Base-by-base conservation (phyloP, 2,888 invertebrate species). In the Ypsolopha sequella region DNA sequence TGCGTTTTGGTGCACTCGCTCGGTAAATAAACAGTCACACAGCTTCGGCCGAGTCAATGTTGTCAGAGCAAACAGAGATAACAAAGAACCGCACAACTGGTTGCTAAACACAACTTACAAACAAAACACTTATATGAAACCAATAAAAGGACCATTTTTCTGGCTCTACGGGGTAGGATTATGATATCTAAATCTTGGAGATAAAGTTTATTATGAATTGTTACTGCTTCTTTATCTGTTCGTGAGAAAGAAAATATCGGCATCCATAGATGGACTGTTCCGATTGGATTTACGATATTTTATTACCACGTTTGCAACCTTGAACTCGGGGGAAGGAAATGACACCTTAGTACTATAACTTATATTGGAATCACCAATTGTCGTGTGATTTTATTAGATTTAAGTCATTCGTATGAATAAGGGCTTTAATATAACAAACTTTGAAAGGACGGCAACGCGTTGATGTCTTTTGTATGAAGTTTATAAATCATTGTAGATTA, bases 251-350 rank as follows among this genome's bases (percentile, higher is more conserved):
- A 66, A 60, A 62, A 65, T 70, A 78, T 78, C 70, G 65, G 62
- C 59, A 53, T 56, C 43, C 54, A 58, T 63, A 69, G 76, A 76
- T 76, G 75, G 70, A 67, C 69, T 63, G 69, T 75, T 70, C 66
- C 69, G 75, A 80, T 80, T 75, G 74, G 68, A 79, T 81, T 80
- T 79, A 80, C 75, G 75, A 79, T 80, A 79, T 78, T 80, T 77
- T 68, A 65, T 75, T 76, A 79, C 80, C 79, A 81, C 77, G 80
- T 76, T 73, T 64, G 63, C 75, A 77, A 78, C 80, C 80, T 80
- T 84, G 79, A 81, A 78, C 76, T 71, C 68, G 63, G 35, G 75
- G 66, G 71, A 70, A 76, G 73, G 70, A 79, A 76, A 75, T 77
- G 72, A 71, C 77, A 77, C 74, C 64, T 72, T 64, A 59, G 58